Conservation (phyloP, 2,113 vertebrate species). For the Nanorana parkeri region DNA sequence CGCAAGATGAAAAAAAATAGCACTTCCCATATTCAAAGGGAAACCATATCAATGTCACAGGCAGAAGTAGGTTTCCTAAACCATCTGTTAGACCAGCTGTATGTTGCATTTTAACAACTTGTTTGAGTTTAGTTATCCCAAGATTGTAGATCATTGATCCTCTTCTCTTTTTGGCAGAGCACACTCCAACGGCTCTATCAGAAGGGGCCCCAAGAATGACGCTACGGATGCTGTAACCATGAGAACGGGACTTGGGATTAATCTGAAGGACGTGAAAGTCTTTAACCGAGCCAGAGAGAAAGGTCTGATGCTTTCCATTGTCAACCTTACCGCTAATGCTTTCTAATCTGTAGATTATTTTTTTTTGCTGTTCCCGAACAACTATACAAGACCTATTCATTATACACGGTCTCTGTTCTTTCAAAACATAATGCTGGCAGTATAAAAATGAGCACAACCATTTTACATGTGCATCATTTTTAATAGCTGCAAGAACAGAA, state of each 20-base stretch:
- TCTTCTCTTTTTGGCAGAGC: slow-evolving; percentile 82
- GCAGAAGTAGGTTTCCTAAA: slow-evolving; percentile 61
- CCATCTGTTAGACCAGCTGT: slow-evolving; percentile 61
- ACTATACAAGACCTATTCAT: no score
- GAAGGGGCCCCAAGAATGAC: slow-evolving; percentile 91
- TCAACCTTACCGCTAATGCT: no score
- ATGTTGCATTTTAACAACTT: slow-evolving; percentile 66
- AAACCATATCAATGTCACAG: slow-evolving; percentile 60
- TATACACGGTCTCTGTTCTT: no score
- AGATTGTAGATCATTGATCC: slow-evolving; percentile 69
- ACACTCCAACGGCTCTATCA: slow-evolving; percentile 95
- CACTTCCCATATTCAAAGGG: slow-evolving; percentile 66
- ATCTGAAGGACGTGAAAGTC: slow-evolving; percentile 96
- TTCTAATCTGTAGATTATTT: no score
- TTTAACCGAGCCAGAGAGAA: slow-evolving; percentile 96
- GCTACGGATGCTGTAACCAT: slow-evolving; percentile 87
- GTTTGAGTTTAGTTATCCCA: slow-evolving; percentile 72
- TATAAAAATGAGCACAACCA: no score
- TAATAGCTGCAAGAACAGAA: no score
- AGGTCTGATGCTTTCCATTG: slow-evolving; percentile 75
- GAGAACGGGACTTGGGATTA: slow-evolving; percentile 94
- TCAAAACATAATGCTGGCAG: no score
- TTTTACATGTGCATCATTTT: no score
- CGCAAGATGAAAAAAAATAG: slow-evolving; percentile 57
- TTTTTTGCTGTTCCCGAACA: background rate